Conservation (phyloP, 2,797 vertebrate genomes). For the Sylvia borin region DNA sequence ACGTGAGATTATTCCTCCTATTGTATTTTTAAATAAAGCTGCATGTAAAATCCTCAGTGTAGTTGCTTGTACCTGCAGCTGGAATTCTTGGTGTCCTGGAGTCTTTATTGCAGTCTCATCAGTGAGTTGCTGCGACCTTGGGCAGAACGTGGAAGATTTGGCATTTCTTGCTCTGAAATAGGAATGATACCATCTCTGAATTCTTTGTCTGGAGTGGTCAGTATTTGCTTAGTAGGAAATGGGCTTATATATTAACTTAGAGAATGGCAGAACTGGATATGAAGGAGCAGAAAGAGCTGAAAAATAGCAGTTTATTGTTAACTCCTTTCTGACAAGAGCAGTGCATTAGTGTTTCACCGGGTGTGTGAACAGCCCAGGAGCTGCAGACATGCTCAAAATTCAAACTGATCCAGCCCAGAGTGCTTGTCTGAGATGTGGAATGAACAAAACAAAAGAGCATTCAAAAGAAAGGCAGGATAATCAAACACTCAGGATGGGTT, state of each 20-base stretch:
- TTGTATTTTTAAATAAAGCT: slow-evolving; percentile 25
- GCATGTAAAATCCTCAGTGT: not conserved
- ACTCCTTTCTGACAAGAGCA: not conserved
- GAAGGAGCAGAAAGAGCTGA: not conserved
- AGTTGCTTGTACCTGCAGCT: slow-evolving; percentile 26
- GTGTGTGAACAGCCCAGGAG: not conserved
- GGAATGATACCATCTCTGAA: not conserved
- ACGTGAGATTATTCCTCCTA: slow-evolving; percentile 2
- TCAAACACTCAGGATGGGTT: slow-evolving; percentile 87
- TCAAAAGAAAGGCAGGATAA: slow-evolving; percentile 83
- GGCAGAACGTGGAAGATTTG: not conserved
- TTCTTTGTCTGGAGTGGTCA: not conserved
- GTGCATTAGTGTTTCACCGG: not conserved
- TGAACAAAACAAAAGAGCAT: slow-evolving; percentile 53
- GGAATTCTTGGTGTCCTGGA: not conserved
- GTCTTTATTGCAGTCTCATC: not conserved
- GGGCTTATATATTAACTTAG: slow-evolving; percentile 17
- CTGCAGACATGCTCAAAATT: not conserved
- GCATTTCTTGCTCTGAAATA: not conserved
- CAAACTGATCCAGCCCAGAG: not conserved
- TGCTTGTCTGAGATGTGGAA: not conserved
- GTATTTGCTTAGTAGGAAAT: slow-evolving; percentile 16
- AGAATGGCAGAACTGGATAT: not conserved
- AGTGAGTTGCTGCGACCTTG: slow-evolving; percentile 25
- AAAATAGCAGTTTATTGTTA: not conserved